phyloP scores from a whole-genome alignment of 2,113 vertebrate species.

The Pampusana beccarii region DNA sequence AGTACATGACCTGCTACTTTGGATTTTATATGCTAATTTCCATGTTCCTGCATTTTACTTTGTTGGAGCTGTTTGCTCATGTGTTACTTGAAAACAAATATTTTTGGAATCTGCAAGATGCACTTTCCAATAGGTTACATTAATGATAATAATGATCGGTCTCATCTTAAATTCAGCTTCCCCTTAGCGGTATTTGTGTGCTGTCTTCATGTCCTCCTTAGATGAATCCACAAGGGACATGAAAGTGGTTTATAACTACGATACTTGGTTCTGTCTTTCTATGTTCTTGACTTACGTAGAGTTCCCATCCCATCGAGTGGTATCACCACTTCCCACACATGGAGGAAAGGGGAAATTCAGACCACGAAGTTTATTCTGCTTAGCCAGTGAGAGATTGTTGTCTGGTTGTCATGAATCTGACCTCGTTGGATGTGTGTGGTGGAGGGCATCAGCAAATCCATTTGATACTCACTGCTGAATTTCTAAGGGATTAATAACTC shows the following conservation, averaged over 20 bases:
- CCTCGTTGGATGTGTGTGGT: rapidly evolving
- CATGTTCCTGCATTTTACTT: neutral
- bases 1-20: neutral
- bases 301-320: neutral
- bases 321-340: too few relatives aligned
- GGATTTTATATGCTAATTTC: neutral
- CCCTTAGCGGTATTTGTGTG: neutral
- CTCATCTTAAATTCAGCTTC: neutral
- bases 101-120: neutral
- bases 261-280: neutral
- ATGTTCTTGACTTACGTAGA: neutral
- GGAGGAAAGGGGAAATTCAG: neutral
- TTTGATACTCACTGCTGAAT: neutral
- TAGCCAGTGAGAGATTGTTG: neutral
- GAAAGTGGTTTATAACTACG: neutral
- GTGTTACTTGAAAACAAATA: neutral
- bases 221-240: neutral
- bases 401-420: neutral
- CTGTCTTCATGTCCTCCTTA: neutral
- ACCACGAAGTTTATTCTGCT: neutral
- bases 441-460: neutral
- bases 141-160: neutral
- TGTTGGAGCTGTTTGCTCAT: neutral
- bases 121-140: neutral
- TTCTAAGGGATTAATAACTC: neutral